phyloP scores from a whole-genome alignment of 2,113 vertebrate genomes.

The Cettia cetti region DNA sequence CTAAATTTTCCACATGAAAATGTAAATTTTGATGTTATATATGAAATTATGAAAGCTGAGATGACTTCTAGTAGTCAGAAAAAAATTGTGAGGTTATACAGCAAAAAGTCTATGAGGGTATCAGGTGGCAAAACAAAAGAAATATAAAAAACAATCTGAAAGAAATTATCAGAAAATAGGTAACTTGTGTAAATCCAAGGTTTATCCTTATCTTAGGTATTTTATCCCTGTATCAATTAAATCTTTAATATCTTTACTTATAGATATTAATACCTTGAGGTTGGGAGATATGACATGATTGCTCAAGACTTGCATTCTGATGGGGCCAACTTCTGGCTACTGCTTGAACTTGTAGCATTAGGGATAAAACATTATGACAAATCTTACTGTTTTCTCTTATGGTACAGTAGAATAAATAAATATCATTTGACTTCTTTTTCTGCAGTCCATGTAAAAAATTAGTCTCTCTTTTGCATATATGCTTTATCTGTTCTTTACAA shows the following conservation, averaged over 20 bases:
- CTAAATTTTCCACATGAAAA: not conserved
- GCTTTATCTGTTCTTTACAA: not conserved
- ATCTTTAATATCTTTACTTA: not conserved
- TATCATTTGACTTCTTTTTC: not conserved
- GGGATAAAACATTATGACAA: not conserved
- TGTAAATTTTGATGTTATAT: not conserved
- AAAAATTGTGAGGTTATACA: not conserved
- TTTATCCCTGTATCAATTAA: not conserved
- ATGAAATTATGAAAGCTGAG: not conserved
- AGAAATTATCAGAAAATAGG: not conserved
- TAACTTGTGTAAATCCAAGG: not conserved
- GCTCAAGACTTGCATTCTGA: not conserved
- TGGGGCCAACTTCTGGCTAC: not conserved
- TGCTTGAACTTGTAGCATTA: not conserved
- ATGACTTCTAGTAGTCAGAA: not conserved
- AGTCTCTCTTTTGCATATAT: not conserved
- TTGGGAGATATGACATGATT: not conserved
- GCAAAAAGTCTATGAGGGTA: not conserved
- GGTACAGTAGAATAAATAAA: not conserved
- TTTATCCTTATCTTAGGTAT: not conserved
- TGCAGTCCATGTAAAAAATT: not conserved
- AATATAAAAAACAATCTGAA: not conserved
- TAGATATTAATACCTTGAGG: not conserved
- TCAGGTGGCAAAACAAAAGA: not conserved
- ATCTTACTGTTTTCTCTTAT: not conserved